A percentile compares a stretch with the other conserved stretches of the same genome.
Conservation (phyloP, 2,888 invertebrate genomes). For the Watsonalla binaria region DNA sequence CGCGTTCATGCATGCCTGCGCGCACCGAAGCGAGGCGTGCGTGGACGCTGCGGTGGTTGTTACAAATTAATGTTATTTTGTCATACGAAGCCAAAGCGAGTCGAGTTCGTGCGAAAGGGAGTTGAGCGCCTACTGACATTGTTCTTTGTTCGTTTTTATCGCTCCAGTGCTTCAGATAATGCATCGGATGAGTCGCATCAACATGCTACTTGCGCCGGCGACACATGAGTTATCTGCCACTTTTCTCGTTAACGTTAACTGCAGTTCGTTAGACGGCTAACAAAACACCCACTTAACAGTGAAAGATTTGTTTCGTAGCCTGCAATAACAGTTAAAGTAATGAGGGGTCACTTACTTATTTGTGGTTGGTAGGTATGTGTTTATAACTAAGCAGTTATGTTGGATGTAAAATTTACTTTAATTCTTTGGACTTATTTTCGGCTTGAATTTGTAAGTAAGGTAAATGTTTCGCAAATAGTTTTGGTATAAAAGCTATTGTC, state of each 20-base stretch:
- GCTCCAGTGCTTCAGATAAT: slow-evolving; percentile 72
- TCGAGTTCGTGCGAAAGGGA: slow-evolving; percentile 70
- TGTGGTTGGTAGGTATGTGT: not conserved
- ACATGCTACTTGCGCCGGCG: slow-evolving; percentile 39
- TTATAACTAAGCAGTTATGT: too few relatives aligned
- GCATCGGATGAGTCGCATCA: slow-evolving; percentile 44
- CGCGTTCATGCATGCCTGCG: slow-evolving; percentile 45
- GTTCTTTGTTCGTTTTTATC: slow-evolving; percentile 77
- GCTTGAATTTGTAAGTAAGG: too few relatives aligned
- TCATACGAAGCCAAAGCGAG: slow-evolving; percentile 56
- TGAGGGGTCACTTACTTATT: slow-evolving; percentile 5
- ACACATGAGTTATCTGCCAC: slow-evolving; percentile 67
- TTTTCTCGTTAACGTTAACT: slow-evolving; percentile 67
- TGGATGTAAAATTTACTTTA: too few relatives aligned
- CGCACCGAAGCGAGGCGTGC: slow-evolving; percentile 44
- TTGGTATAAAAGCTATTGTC: too few relatives aligned
- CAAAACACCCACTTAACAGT: slow-evolving; percentile 50
- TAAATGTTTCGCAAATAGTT: too few relatives aligned
- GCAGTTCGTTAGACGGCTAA: slow-evolving; percentile 46
- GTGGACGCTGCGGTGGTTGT: slow-evolving; percentile 41
- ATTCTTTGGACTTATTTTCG: too few relatives aligned
- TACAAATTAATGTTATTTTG: slow-evolving; percentile 65
- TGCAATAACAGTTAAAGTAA: slow-evolving; percentile 23
- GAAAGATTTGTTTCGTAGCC: slow-evolving; percentile 45
- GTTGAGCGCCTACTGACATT: slow-evolving; percentile 67